These are phyloP conservation scores for Novumbra hubbsi DNA, from an alignment of 2,797 vertebrate species.

Conservation along the genomic window DNA sequence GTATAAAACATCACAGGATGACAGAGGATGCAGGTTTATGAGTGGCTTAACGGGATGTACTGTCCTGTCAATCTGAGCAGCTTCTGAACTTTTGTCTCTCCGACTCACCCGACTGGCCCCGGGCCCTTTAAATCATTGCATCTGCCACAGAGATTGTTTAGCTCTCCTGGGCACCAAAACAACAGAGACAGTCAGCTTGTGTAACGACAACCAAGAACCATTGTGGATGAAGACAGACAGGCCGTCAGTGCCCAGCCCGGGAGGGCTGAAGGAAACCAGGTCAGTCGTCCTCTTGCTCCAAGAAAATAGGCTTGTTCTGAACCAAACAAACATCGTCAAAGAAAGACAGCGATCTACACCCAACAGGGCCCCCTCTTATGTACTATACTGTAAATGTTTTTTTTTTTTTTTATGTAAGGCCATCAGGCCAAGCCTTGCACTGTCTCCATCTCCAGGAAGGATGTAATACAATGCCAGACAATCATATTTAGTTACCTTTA, in stretches of 20 bases:
- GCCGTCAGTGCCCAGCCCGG: neutral
- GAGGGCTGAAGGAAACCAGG: neutral
- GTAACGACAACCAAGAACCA: neutral
- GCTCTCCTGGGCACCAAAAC: constrained; percentile 22
- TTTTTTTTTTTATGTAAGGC: neutral
- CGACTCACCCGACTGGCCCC: neutral
- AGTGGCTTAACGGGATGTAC: neutral
- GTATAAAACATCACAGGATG: no score
- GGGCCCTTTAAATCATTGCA: constrained; percentile 27
- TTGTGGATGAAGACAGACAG: constrained; percentile 2
- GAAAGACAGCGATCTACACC: neutral
- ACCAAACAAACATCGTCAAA: neutral
- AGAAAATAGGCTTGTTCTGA: neutral
- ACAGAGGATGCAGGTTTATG: constrained; percentile 1
- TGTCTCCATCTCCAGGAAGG: neutral
- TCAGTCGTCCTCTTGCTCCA: neutral
- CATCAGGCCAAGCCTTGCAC: neutral
- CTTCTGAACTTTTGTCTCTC: constrained; percentile 14
- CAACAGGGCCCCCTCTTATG: neutral
- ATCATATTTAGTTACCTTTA: no score
- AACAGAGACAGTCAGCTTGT: constrained; percentile 4
- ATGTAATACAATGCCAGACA: no score
- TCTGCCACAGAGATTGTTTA: constrained; percentile 23
- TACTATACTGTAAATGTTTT: neutral
- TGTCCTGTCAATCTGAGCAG: neutral